Evolutionary conservation across 2,888 invertebrate genomes (phyloP).

Genomic region (Acronicta alni): DNA sequence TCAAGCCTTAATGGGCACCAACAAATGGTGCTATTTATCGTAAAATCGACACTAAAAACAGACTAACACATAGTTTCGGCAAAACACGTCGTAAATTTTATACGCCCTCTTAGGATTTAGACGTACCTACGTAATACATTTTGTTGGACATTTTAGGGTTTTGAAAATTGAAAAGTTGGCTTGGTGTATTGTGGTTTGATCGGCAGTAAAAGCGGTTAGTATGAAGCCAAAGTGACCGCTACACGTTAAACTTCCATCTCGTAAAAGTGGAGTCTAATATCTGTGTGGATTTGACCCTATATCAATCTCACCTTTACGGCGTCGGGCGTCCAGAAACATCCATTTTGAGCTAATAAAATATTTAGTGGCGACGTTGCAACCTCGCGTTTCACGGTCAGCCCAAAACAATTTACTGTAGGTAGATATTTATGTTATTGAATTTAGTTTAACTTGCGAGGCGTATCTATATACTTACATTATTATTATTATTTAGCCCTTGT

Average conservation of each 20-base stretch:
- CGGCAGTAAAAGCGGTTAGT: constrained; percentile 49
- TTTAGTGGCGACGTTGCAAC: constrained; percentile 45
- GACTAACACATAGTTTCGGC: constrained; percentile 79
- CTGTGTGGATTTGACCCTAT: constrained; percentile 34
- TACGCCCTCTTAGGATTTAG: constrained; percentile 57
- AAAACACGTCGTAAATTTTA: constrained; percentile 76
- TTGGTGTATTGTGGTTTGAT: constrained; percentile 46
- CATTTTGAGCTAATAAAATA: constrained; percentile 43
- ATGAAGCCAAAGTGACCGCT: constrained; percentile 42
- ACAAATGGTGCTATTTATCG: constrained; percentile 85
- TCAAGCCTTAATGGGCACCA: constrained; percentile 77
- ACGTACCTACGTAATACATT: constrained; percentile 28
- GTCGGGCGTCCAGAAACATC: constrained; percentile 29
- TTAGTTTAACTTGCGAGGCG: too few species aligned
- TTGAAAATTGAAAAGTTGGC: constrained; percentile 51
- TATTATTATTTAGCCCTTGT: too few species aligned
- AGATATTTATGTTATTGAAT: not conserved
- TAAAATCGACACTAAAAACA: constrained; percentile 84
- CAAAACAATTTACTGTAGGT: constrained; percentile 2
- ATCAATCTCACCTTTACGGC: constrained; percentile 47
- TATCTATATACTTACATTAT: too few species aligned
- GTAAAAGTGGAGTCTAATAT: constrained; percentile 54
- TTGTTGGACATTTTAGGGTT: constrained; percentile 33
- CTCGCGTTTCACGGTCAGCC: constrained; percentile 34
- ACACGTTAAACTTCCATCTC: constrained; percentile 49